These are phyloP conservation scores for Fopius arisanus DNA, from an alignment of 1,140 invertebrate genomes.

Conservation along the genomic window DNA sequence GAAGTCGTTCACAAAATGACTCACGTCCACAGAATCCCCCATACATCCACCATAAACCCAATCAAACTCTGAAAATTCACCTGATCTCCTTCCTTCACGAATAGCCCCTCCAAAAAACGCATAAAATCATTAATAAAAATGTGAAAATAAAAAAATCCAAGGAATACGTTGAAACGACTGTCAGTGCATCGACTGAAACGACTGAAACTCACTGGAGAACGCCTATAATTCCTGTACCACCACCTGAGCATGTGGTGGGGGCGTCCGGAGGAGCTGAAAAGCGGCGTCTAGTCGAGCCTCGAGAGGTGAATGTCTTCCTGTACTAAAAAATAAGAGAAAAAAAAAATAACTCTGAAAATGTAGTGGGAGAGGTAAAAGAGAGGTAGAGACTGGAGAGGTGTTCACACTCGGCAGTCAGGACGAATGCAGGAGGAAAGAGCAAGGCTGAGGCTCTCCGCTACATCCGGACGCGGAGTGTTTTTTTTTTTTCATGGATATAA, in stretches of 20 bases:
- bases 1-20: too few species aligned
- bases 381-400: background rate
- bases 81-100: background rate
- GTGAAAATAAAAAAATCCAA: background rate
- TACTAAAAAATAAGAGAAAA: too few species aligned
- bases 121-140: background rate
- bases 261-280: background rate
- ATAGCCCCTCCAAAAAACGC: background rate
- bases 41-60: too few species aligned
- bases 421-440: constrained; percentile 10
- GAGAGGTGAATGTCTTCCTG: constrained; percentile 62
- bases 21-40: too few species aligned
- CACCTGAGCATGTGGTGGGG: background rate
- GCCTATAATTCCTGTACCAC: background rate
- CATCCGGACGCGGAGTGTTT: background rate
- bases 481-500: background rate
- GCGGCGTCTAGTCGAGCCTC: constrained; percentile 10
- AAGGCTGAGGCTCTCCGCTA: background rate
- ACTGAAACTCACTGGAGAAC: background rate
- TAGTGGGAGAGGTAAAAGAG: constrained; percentile 42
- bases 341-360: constrained; percentile 20
- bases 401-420: constrained; percentile 7
- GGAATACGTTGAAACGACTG: background rate
- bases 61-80: too few species aligned
- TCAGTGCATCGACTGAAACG: background rate